Evolutionary conservation across 2,113 vertebrate genomes (phyloP).

Genomic region (Condylura cristata): DNA sequence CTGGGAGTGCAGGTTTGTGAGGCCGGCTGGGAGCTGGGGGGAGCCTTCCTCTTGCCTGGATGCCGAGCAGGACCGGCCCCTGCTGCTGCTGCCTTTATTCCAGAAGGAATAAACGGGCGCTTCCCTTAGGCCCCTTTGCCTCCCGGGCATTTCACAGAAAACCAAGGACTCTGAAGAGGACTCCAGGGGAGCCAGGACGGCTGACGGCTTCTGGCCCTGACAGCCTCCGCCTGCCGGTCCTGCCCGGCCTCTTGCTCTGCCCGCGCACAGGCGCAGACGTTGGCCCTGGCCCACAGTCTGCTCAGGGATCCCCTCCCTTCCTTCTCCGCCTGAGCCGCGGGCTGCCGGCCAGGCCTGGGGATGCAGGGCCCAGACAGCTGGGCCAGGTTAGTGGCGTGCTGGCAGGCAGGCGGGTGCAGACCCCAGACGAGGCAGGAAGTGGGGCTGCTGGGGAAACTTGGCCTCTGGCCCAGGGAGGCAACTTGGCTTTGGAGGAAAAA

Average conservation of each 20-base stretch:
- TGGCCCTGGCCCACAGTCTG: not conserved
- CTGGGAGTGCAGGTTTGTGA: conserved; percentile 96
- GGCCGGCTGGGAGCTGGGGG: not conserved
- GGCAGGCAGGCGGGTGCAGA: conserved; percentile 72
- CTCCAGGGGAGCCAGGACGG: not conserved
- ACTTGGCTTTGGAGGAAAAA: conserved; percentile 60
- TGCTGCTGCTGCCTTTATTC: not conserved
- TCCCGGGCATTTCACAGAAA: conserved; percentile 18
- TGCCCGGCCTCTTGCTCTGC: rapidly evolving
- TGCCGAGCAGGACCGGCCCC: not conserved
- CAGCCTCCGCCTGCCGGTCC: not conserved
- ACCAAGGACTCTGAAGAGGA: not conserved
- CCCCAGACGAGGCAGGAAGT: conserved; percentile 80
- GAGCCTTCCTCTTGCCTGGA: not conserved
- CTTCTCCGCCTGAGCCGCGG: not conserved
- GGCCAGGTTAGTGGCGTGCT: conserved; percentile 74
- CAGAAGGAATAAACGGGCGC: not conserved
- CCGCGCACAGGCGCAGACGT: not conserved
- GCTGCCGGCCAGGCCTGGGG: conserved; percentile 68
- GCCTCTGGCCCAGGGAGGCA: conserved; percentile 70
- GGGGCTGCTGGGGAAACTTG: conserved; percentile 70
- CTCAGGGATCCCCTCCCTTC: conserved; percentile 49
- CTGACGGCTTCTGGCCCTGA: not conserved
- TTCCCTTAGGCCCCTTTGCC: not conserved
- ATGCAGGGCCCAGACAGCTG: conserved; percentile 77